A percentile compares a stretch with the other conserved stretches of the same genome.
Evolutionary conservation across 2,113 vertebrate species (phyloP).

Genomic region (Paratilapia polleni): DNA sequence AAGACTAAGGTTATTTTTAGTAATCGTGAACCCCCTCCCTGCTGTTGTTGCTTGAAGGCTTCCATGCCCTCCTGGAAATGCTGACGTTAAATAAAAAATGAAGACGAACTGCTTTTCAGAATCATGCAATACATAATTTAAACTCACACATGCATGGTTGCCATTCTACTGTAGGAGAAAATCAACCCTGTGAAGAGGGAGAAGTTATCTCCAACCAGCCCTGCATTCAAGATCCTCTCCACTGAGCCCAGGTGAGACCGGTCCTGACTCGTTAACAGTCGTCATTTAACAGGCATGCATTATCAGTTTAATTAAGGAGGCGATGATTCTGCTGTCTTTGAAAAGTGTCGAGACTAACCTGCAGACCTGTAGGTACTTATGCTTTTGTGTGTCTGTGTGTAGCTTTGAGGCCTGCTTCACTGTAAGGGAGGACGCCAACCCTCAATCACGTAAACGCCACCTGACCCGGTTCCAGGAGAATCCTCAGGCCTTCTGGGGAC

Average conservation of each 20-base stretch:
- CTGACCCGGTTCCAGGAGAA: slow-evolving; percentile 92
- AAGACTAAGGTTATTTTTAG: neutral
- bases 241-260: slow-evolving; percentile 83
- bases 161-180: slow-evolving; percentile 80
- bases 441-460: slow-evolving; percentile 87
- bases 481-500: slow-evolving; percentile 92
- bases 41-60: neutral
- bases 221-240: slow-evolving; percentile 86
- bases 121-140: neutral
- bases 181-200: slow-evolving; percentile 87
- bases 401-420: slow-evolving; percentile 89
- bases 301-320: neutral
- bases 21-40: neutral
- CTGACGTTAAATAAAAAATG: neutral
- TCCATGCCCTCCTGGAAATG: neutral
- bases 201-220: slow-evolving; percentile 84
- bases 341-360: neutral
- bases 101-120: neutral
- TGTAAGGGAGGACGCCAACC: slow-evolving; percentile 89
- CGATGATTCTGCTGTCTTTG: neutral
- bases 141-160: neutral
- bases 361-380: neutral
- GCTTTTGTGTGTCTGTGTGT: neutral
- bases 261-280: neutral
- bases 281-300: neutral